Evolutionary conservation across 2,113 vertebrate genomes (phyloP).

Genomic region (Pleuronectes platessa): DNA sequence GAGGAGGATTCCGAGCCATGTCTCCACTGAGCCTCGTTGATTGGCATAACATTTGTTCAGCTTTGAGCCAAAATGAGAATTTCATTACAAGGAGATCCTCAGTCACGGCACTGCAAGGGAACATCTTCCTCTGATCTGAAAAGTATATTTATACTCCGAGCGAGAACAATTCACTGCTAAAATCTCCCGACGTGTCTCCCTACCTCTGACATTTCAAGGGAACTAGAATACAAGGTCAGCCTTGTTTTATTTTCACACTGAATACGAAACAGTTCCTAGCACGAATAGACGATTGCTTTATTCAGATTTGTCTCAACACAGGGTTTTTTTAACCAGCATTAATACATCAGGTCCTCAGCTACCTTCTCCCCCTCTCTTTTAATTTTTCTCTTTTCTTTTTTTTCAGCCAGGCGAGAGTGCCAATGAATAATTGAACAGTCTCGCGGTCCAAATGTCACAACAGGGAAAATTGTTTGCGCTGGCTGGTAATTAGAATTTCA

Average conservation of each 20-base stretch:
- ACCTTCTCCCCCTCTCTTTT: constrained; percentile 39
- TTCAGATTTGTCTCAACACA: constrained; percentile 77
- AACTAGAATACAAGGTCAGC: constrained; percentile 69
- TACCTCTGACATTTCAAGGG: constrained; percentile 72
- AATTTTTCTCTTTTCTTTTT: constrained; percentile 32
- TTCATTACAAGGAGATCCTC: constrained; percentile 68
- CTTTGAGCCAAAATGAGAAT: constrained; percentile 70
- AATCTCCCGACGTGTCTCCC: constrained; percentile 64
- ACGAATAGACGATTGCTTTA: constrained; percentile 79
- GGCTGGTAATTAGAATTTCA: constrained; percentile 83
- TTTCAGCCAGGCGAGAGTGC: constrained; percentile 51
- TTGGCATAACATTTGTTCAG: constrained; percentile 75
- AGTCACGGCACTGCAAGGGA: constrained; percentile 50
- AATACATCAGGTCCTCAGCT: constrained; percentile 65
- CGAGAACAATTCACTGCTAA: constrained; percentile 61
- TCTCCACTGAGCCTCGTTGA: constrained; percentile 65
- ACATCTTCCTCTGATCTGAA: constrained; percentile 64
- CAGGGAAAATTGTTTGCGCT: constrained; percentile 79
- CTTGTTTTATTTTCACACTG: constrained; percentile 72
- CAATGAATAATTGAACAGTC: constrained; percentile 85
- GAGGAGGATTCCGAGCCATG: constrained; percentile 64
- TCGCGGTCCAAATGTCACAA: constrained; percentile 84
- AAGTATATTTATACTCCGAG: constrained; percentile 64
- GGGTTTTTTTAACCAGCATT: constrained; percentile 69
- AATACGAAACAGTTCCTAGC: constrained; percentile 66